phyloP scores from a whole-genome alignment of 2,113 vertebrate genomes.

The Plestiodon gilberti region DNA sequence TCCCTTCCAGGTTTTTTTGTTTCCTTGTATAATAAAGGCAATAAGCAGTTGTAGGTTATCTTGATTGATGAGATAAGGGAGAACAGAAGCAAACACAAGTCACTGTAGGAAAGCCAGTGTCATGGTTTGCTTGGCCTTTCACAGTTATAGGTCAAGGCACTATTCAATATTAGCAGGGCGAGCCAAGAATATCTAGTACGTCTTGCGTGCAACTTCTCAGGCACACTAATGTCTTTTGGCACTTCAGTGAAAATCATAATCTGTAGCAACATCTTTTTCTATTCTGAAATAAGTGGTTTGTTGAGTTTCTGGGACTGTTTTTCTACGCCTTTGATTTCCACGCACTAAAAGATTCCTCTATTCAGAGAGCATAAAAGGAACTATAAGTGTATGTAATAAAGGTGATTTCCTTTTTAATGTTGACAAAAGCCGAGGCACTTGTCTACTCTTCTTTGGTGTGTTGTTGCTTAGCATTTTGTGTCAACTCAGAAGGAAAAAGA shows the following conservation, averaged over 20 bases:
- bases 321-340: neutral
- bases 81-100: neutral
- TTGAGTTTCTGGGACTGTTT: neutral
- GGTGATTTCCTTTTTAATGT: slow-evolving; percentile 46
- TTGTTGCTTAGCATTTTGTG: slow-evolving; percentile 2
- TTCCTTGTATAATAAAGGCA: neutral
- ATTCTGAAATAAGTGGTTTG: neutral
- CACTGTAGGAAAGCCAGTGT: neutral
- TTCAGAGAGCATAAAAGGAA: neutral
- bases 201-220: neutral
- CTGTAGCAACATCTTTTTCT: neutral
- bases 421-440: slow-evolving; percentile 32
- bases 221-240: neutral
- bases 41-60: slow-evolving; percentile 4
- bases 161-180: neutral
- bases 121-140: neutral
- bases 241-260: neutral
- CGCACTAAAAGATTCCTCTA: neutral
- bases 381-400: slow-evolving; percentile 24
- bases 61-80: slow-evolving; percentile 4
- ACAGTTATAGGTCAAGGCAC: neutral
- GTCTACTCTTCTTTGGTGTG: slow-evolving; percentile 15
- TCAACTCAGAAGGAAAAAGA: slow-evolving; percentile 46
- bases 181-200: neutral
- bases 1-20: slow-evolving; percentile 29